phyloP scores from a whole-genome alignment of 2,113 vertebrate species.

The Podilymbus podiceps region DNA sequence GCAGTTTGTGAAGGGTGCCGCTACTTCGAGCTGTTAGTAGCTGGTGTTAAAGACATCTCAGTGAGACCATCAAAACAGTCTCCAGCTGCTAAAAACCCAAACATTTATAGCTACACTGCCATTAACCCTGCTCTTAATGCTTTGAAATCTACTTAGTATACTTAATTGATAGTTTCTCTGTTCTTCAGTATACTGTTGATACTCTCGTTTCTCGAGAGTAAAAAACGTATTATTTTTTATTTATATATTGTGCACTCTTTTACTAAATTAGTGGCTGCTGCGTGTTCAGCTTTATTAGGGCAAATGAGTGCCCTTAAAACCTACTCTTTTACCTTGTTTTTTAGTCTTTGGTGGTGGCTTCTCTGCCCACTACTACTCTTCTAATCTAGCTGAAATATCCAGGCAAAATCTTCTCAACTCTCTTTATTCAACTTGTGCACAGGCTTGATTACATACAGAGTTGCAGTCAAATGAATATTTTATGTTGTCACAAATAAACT shows the following conservation, averaged over 20 bases:
- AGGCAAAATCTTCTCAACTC: not conserved
- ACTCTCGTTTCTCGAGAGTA: not conserved
- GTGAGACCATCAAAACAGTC: not conserved
- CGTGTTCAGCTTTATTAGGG: not conserved
- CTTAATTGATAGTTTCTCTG: not conserved
- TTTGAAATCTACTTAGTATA: not conserved
- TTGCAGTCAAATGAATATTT: not conserved
- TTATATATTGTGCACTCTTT: not conserved
- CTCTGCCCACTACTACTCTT: not conserved
- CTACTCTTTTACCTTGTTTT: not conserved
- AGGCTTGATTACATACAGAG: not conserved
- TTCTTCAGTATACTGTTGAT: not conserved
- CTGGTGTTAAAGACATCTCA: not conserved
- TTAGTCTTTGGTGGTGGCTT: not conserved
- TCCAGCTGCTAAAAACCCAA: not conserved
- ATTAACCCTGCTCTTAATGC: not conserved
- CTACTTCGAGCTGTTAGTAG: not conserved
- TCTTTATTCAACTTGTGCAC: not conserved
- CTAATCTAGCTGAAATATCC: not conserved
- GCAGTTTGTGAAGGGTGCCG: not conserved
- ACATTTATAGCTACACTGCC: not conserved
- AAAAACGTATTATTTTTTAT: not conserved
- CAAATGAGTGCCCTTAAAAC: not conserved
- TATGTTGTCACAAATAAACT: not conserved
- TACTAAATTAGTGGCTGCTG: not conserved